Evolutionary conservation across 2,113 vertebrate species (phyloP), one percentile per base, ranked within the genome.

Genomic region (Apaloderma vittatum): DNA sequence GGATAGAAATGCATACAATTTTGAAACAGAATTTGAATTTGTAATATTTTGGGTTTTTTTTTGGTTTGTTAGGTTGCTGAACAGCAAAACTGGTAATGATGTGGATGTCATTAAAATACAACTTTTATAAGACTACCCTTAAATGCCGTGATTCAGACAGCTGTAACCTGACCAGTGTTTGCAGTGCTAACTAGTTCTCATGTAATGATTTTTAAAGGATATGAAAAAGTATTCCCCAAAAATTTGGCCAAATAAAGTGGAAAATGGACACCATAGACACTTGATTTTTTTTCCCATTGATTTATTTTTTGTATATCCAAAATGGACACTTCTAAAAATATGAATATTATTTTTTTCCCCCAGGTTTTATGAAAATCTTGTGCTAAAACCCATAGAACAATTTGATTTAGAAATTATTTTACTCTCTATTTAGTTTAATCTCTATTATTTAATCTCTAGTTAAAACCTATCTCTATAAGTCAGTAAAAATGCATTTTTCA

Each of bases 321-420:
- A 85, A 65, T 29, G 4, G 20, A 71, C 7, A 65, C 8, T n/a
- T 81, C 13, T 5, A 9, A 74, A 55, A 17, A 5, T 83, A 26
- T 80, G 20, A 88, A 22, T n/a, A 57, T 65, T 52, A 6, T 40
- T 14, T 88, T 90, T 92, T 40, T 40, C 12, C 4, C 11, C 6
- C 40, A 24, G 3, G 1, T 59, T 90, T 85, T 27, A 46, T 59
- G 51, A 74, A 85, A 75, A 10, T 0, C 0, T 57, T 0, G 0
- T 59, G 15, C 20, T 82, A 71, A 90, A 78, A 45, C 6, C 2
- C 14, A 27, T 9, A 57, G 12, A 80, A 57, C 1, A 55, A 52
- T 63, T 68, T 34, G 1, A 49, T 75, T 61, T 82, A 48, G 13
- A 85, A 43, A 16, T 55, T 40, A 40, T 40, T 40, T 40, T 40